phyloP scores from a whole-genome alignment of 2,113 vertebrate species.

The Albula goreensis region DNA sequence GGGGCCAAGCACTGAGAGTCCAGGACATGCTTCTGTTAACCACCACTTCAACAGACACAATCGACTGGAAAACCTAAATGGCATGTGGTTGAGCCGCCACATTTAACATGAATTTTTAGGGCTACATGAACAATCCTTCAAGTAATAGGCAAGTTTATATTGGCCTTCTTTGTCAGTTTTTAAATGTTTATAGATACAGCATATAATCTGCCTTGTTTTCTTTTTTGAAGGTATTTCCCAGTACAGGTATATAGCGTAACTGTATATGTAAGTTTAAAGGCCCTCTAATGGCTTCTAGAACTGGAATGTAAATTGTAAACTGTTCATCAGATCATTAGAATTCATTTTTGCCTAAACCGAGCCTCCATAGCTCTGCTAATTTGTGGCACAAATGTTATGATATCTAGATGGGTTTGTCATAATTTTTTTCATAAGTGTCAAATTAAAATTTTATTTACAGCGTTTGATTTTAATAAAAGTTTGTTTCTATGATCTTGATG shows the following conservation, averaged over 20 bases:
- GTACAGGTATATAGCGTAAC: too few relatives aligned
- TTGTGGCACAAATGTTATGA: too few relatives aligned
- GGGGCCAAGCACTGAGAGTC: not conserved
- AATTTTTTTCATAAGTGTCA: too few relatives aligned
- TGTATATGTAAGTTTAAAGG: not conserved
- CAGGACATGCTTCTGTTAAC: not conserved
- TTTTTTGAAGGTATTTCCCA: too few relatives aligned
- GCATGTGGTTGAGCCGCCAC: not conserved
- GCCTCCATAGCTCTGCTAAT: too few relatives aligned
- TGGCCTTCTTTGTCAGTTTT: not conserved
- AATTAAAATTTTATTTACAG: too few relatives aligned
- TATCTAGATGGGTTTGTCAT: too few relatives aligned
- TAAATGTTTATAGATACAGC: not conserved
- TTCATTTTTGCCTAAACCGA: too few relatives aligned
- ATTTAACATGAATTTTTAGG: not conserved
- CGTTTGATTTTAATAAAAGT: too few relatives aligned
- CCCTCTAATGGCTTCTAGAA: not conserved
- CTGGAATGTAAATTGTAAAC: not conserved
- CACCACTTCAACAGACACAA: not conserved
- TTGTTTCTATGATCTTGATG: too few relatives aligned
- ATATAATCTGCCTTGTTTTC: not conserved
- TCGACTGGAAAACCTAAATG: not conserved
- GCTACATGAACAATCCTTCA: not conserved
- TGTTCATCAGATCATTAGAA: not conserved
- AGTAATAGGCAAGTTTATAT: not conserved